Conservation (phyloP, 2,888 invertebrate genomes). For the Orthonevra nobilis region DNA sequence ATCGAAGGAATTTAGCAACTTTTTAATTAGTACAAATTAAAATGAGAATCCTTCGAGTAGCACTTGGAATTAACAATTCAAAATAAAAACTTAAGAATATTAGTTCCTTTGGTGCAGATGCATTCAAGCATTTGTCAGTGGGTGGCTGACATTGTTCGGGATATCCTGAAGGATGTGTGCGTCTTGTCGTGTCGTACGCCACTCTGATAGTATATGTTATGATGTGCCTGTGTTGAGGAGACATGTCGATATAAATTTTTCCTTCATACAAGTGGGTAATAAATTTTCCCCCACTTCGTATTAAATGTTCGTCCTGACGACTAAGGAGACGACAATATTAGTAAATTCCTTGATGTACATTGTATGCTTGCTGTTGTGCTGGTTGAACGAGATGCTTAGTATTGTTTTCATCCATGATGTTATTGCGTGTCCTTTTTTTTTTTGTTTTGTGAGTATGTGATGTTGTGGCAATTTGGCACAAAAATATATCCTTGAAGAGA, state of each 20-base stretch:
- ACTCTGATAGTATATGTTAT: slow-evolving; percentile 16
- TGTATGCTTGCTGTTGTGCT: slow-evolving; percentile 18
- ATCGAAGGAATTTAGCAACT: slow-evolving; percentile 66
- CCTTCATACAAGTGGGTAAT: slow-evolving; percentile 46
- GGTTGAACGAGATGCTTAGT: slow-evolving; percentile 26
- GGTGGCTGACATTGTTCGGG: neutral
- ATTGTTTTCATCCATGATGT: slow-evolving; percentile 18
- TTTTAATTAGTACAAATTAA: slow-evolving; percentile 70
- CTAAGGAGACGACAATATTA: slow-evolving; percentile 57
- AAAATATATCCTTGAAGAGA: no score
- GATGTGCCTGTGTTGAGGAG: slow-evolving; percentile 41
- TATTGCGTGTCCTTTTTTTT: no score
- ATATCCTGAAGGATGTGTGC: slow-evolving; percentile 30
- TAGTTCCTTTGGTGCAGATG: slow-evolving; percentile 32
- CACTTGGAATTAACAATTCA: slow-evolving; percentile 56
- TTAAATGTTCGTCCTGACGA: slow-evolving; percentile 34
- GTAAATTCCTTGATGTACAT: slow-evolving; percentile 55
- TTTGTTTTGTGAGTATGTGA: neutral
- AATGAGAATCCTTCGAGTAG: slow-evolving; percentile 55
- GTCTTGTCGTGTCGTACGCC: slow-evolving; percentile 26
- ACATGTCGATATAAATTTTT: slow-evolving; percentile 44
- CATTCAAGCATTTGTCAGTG: slow-evolving; percentile 4
- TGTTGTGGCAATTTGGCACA: slow-evolving; percentile 8
- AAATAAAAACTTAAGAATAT: slow-evolving; percentile 44
- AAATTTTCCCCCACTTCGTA: slow-evolving; percentile 46